Conservation (phyloP, 2,113 vertebrate genomes). For the Tretioscincus oriximinensis region DNA sequence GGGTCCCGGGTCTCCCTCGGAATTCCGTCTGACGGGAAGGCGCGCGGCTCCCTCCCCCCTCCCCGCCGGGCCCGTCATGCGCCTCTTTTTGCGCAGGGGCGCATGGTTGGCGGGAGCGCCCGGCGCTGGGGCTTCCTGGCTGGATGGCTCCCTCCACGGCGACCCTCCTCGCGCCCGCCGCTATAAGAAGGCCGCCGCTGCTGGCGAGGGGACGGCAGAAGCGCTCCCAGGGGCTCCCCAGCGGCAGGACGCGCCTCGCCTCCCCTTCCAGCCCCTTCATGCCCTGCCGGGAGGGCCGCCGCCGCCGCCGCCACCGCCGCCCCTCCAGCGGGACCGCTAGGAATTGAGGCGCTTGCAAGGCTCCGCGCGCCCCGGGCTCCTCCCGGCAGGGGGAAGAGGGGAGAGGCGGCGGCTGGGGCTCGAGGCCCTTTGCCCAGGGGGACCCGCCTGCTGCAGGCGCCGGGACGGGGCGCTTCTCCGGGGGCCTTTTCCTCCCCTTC, state of each 20-base stretch:
- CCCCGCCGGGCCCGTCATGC: constrained; percentile 88
- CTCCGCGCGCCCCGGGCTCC: no score
- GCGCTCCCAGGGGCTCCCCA: constrained; percentile 10
- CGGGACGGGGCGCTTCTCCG: background rate
- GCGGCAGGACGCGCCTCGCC: constrained; percentile 2
- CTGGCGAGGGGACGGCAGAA: constrained; percentile 37
- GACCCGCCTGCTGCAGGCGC: background rate
- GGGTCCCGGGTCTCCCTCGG: constrained; percentile 38
- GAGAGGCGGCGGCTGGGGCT: background rate
- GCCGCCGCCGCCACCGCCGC: background rate
- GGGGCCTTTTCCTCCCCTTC: background rate
- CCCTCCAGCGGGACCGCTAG: background rate
- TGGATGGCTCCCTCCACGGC: constrained; percentile 54
- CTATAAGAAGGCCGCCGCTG: constrained; percentile 61
- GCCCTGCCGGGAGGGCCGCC: constrained; percentile 19
- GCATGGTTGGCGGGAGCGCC: constrained; percentile 66
- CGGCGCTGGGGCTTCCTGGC: constrained; percentile 43
- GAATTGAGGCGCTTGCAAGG: no score
- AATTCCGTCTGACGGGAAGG: constrained; percentile 83
- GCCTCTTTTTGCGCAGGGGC: constrained; percentile 80
- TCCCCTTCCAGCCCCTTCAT: background rate
- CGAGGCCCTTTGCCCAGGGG: background rate
- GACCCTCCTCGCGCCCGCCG: constrained; percentile 55
- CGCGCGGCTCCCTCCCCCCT: constrained; percentile 61
- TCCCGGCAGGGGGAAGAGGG: no score